Base-by-base conservation (phyloP, 2,888 invertebrate genomes). In the Eupithecia dodoneata region DNA sequence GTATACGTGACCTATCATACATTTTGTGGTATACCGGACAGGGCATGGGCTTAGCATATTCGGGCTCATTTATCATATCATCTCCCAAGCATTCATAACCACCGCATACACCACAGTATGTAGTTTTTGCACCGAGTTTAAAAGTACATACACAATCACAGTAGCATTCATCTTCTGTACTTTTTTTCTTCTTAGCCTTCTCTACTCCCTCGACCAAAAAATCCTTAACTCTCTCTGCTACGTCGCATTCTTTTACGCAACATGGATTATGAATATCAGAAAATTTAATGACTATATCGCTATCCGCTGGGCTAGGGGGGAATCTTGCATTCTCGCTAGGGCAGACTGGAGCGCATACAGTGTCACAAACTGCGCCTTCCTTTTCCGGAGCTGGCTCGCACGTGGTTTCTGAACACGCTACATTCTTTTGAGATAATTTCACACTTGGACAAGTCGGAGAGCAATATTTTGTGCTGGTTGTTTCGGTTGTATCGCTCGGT, bases 1-100 rank as follows among this genome's bases (percentile, higher is more conserved):
- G 88, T 71, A 93, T 89, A 12, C 86, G 84, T 41, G 87, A 88
- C 84, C 88, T 94, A 81, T 94, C 91, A 78, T 94, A 95, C 71
- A 93, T 74, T 76, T 94, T 94, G 76, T 95, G 92, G 80, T 94
- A 95, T 12, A 95, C 88, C 0, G 95, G 95, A 82, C 95, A 95
- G 9, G 95, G 94, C 74, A 93, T 92, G 6, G 94, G 94, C 78
- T 89, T 91, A 1, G 85, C 85, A 78, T 87, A 91, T 30, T 87
- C 89, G 2, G 94, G 94, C 81, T 91, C 85, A 75, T 89, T 81
- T 79, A 83, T 86, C 83, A 92, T 89, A 80, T 94, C 94, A 52
- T 91, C 89, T 15, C 94, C 94, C 44, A 93, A 82, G 74, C 91
- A 91, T 84, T 94, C 93, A 75, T 93, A 95, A 1, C 95, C 95